Base-by-base conservation (phyloP, 2,888 invertebrate genomes). In the Chrysina gloriosa region DNA sequence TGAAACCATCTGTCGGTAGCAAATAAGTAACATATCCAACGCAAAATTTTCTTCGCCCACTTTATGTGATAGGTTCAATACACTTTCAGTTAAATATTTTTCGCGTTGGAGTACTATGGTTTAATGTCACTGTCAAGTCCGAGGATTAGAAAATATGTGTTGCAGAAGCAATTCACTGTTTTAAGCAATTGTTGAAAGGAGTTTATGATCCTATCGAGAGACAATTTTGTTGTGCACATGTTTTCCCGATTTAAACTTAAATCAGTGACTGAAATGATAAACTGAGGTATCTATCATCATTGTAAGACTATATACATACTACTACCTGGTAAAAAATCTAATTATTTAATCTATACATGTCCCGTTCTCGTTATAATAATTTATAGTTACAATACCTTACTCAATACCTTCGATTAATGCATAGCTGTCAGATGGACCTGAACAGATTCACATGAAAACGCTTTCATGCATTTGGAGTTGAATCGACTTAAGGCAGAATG, bases 61-160 rank as follows among this genome's bases (percentile, higher is more conserved):
- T 42, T 39, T 42, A 19, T 42, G 27, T 25, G 42, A 58, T 58
- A 34, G 39, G 58, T 58, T 58, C 58, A 58, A 27, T 58, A 58
- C 39, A 39, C 58, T n/a, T 58, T 3, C 11, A n/a, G n/a, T 56
- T 25, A 39, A 58, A n/a, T 23, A 39, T 39, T 34, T 58, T 58
- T 58, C 14, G 58, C 58, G 58, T 58, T 58, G 58, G 58, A 42
- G 58, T 58, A 42, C 9, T 14, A 25, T 39, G 42, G 14, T 58
- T 16, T 58, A 58, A 58, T 58, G 58, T 58, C 58, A 58, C 58
- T 58, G 58, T 42, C 58, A 58, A 58, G 39, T 58, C 25, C 25
- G 39, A 25, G 7, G 39, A 27, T 42, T 58, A 27, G 58, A 58
- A 25, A 42, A 39, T 19, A 34, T 21, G 34, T 34, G 34, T 11